Conservation (phyloP, 2,113 vertebrate genomes). For the Mus spicilegus region DNA sequence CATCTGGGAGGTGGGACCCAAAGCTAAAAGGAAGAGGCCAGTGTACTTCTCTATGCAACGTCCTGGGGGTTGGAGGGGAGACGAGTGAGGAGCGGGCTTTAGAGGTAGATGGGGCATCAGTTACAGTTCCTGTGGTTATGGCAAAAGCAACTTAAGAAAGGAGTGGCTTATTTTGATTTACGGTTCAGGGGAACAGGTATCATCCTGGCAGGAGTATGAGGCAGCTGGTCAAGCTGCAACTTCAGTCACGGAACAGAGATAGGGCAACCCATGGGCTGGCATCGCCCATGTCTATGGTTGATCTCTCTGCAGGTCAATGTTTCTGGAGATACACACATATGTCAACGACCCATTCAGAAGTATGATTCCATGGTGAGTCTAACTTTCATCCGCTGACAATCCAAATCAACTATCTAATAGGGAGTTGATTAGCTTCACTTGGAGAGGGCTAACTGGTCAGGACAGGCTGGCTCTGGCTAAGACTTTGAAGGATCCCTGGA, state of each 20-base stretch:
- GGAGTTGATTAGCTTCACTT: background rate
- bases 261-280: too few species aligned
- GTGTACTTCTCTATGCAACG: background rate
- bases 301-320: background rate
- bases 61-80: background rate
- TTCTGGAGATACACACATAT: background rate
- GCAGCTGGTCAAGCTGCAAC: background rate
- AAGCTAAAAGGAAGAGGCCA: too few species aligned
- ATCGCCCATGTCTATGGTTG: background rate
- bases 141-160: background rate
- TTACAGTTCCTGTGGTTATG: background rate
- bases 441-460: background rate
- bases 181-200: background rate
- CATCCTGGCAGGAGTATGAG: too few species aligned
- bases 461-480: background rate
- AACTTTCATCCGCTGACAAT: too few species aligned
- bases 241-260: background rate
- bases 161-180: too few species aligned
- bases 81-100: rapidly evolving
- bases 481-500: background rate
- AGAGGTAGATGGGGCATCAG: background rate
- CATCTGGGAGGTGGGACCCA: background rate
- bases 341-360: background rate
- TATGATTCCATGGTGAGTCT: background rate
- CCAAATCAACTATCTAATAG: too few species aligned